Evolutionary conservation across 1,140 invertebrate species (phyloP), one percentile per base, ranked within the genome.

Genomic region (Calephelis nemesis): DNA sequence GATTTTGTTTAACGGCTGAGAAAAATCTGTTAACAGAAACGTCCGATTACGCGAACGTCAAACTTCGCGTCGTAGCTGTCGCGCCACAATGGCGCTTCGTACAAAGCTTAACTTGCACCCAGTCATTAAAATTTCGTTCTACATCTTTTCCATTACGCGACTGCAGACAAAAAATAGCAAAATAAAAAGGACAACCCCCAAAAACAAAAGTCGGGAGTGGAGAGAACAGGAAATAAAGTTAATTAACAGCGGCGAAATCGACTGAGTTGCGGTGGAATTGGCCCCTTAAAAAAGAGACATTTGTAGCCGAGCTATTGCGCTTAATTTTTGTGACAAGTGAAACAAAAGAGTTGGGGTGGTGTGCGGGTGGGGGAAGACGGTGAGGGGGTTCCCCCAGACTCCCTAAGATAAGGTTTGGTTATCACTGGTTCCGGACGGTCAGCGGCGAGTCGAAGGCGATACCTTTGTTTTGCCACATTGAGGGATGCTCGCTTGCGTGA

Each of bases 241-340:
- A 91, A 91, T 91, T 91, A 91, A 91, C 86, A 90, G 88, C 85
- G 80, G 87, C 87, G 85, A 88, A 91, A 91, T 91, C 87, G 88
- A 89, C 88, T 91, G 87, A 89, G 88, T 87, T 90, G 88, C 87
- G 86, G 88, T 91, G 87, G 85, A 91, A 89, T 91, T 89, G 88
- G 85, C 82, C 85, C 85, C 80, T 87, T 88, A 88, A 91, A 91
- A 91, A 88, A 88, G 88, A 91, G 85, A 90, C 88, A 90, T 91
- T 91, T 91, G 88, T 91, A 88, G 88, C 87, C 72, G 78, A 84
- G 87, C 82, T 88, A 88, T 89, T 89, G 87, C 85, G 88, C 83
- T 90, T 91, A 91, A 91, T 91, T 91, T 91, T 90, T 90, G 88
- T 88, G 88, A 91, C 87, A 90, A 88, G 88, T 88, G 88, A 88